Evolutionary conservation across 2,113 vertebrate species (phyloP).

Genomic region (Rhegmatorhina hoffmannsi): DNA sequence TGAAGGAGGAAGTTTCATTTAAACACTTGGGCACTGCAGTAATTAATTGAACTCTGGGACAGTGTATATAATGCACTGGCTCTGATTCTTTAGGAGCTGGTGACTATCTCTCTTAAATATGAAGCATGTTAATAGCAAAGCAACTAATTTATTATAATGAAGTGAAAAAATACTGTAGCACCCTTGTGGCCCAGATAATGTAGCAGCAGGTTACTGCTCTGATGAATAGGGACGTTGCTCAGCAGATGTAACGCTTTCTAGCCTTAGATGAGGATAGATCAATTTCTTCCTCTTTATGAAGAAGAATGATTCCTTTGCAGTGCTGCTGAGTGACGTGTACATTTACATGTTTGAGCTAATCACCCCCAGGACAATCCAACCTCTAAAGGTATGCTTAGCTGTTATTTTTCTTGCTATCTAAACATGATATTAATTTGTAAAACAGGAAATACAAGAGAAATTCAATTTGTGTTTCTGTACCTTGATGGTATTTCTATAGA

Average conservation of each 20-base stretch:
- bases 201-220: conserved; percentile 19
- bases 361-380: not conserved
- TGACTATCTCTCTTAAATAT: conserved; percentile 23
- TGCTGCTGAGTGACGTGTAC: not conserved
- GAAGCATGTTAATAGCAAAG: conserved; percentile 6
- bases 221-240: conserved; percentile 4
- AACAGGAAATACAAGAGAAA: not conserved
- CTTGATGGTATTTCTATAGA: not conserved
- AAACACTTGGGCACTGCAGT: conserved; percentile 38
- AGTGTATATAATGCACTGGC: not conserved
- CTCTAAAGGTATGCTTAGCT: not conserved
- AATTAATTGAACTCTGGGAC: conserved; percentile 53
- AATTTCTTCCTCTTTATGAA: conserved; percentile 26
- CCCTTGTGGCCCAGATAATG: not conserved
- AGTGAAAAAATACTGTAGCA: conserved; percentile 24
- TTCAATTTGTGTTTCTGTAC: not conserved
- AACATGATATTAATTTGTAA: not conserved
- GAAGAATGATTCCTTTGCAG: conserved; percentile 8
- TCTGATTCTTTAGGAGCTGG: conserved; percentile 10
- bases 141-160: conserved; percentile 44
- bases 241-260: conserved; percentile 2
- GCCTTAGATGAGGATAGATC: not conserved
- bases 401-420: not conserved
- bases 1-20: conserved; percentile 54
- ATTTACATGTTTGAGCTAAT: conserved; percentile 12